Conservation (phyloP, 2,888 invertebrate species). For the Frankliniella fusca region DNA sequence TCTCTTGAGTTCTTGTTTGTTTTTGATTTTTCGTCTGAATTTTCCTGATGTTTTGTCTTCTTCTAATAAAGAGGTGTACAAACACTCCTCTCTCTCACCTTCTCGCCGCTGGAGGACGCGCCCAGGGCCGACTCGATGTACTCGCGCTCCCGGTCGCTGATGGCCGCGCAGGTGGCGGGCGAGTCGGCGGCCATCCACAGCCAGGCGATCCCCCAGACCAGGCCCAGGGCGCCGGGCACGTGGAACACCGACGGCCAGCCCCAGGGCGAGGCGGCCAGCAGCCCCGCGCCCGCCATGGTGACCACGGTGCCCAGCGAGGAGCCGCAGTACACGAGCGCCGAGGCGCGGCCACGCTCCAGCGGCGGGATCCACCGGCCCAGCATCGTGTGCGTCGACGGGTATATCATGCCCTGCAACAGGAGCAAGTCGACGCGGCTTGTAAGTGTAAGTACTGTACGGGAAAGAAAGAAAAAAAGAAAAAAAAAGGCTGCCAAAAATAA, state of each 20-base stretch:
- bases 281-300: constrained; percentile 66
- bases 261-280: constrained; percentile 59
- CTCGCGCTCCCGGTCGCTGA: constrained; percentile 57
- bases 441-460: no score
- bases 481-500: no score
- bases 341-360: constrained; percentile 12
- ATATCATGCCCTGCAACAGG: not conserved
- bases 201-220: constrained; percentile 59
- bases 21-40: no score
- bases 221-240: constrained; percentile 60
- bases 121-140: constrained; percentile 60
- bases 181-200: constrained; percentile 61
- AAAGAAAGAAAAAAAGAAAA: no score
- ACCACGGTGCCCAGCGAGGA: constrained; percentile 61
- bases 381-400: constrained; percentile 14
- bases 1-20: no score
- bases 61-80: no score
- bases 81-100: not conserved
- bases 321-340: constrained; percentile 6
- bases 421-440: no score
- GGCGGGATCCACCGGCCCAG: constrained; percentile 12
- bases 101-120: constrained; percentile 43
- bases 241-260: constrained; percentile 81
- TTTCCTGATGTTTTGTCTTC: no score
- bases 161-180: constrained; percentile 57